phyloP scores from a whole-genome alignment of 2,797 vertebrate species.

The Cirrhinus molitorella region DNA sequence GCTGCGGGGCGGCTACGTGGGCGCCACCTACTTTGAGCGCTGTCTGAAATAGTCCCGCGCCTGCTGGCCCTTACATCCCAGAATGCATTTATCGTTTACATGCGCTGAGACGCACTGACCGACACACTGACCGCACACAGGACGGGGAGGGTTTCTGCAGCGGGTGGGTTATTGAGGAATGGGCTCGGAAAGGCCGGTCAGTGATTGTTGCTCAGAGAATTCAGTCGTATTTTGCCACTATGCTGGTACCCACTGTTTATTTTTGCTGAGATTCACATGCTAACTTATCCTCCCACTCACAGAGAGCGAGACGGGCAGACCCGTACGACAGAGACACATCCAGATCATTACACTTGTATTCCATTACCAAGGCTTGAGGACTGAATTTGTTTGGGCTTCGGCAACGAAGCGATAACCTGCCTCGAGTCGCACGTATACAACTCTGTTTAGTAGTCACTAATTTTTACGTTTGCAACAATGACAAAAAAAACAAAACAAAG shows the following conservation, averaged over 20 bases:
- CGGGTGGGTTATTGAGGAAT: conserved; percentile 29
- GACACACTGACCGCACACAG: conserved; percentile 54
- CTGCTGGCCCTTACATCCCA: conserved; percentile 32
- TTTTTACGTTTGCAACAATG: background rate
- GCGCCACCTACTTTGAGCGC: conserved; percentile 94
- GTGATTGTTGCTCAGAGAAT: conserved; percentile 64
- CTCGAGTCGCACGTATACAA: conserved; percentile 21
- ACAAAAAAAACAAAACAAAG: background rate
- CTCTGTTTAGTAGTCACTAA: conserved; percentile 10
- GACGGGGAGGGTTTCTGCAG: conserved; percentile 21
- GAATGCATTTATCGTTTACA: conserved; percentile 74
- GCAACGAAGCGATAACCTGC: conserved; percentile 1
- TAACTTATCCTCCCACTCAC: conserved; percentile 57
- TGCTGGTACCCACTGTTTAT: conserved; percentile 61
- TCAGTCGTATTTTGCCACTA: conserved; percentile 55
- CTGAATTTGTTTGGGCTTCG: background rate
- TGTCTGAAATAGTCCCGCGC: conserved; percentile 89
- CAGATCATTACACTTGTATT: conserved; percentile 13
- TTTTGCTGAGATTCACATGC: conserved; percentile 55
- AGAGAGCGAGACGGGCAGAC: conserved; percentile 38
- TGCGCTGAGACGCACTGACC: conserved; percentile 66
- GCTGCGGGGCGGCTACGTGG: conserved; percentile 91
- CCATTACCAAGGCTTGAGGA: conserved; percentile 31
- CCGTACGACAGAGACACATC: background rate
- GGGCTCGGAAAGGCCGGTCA: conserved; percentile 51